phyloP scores from a whole-genome alignment of 2,888 invertebrate species.

The Adineta ricciae region DNA sequence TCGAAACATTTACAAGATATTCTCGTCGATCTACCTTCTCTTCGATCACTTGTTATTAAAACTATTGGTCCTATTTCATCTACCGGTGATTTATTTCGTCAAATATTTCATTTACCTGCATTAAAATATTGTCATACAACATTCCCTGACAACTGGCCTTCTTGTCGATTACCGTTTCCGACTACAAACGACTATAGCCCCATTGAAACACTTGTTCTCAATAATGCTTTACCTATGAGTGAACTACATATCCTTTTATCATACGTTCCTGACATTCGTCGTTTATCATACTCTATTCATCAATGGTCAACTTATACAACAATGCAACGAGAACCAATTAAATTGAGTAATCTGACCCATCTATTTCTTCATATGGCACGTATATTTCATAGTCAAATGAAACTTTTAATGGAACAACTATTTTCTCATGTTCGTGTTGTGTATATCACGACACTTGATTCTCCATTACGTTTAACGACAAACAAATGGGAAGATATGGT shows the following conservation, averaged over 20 bases:
- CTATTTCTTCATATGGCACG: not conserved
- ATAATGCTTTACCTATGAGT: not conserved
- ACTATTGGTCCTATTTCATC: not conserved
- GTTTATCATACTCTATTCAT: not conserved
- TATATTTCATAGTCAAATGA: not conserved
- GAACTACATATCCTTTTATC: not conserved
- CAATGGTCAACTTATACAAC: not conserved
- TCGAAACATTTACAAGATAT: not conserved
- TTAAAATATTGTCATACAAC: not conserved
- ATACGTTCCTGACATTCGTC: not conserved
- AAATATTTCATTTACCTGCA: not conserved
- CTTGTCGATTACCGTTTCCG: no score
- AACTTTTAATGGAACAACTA: not conserved
- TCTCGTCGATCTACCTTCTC: not conserved
- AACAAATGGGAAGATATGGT: not conserved
- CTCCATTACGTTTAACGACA: not conserved
- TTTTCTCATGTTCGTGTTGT: not conserved
- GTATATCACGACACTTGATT: not conserved
- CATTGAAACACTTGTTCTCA: not conserved
- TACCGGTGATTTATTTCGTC: not conserved
- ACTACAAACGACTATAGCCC: not conserved
- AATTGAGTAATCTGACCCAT: not conserved
- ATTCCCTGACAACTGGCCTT: not conserved
- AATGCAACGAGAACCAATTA: not conserved
- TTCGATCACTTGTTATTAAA: not conserved